phyloP scores from a whole-genome alignment of 2,797 vertebrate genomes.

The Coracias cyanogaster region DNA sequence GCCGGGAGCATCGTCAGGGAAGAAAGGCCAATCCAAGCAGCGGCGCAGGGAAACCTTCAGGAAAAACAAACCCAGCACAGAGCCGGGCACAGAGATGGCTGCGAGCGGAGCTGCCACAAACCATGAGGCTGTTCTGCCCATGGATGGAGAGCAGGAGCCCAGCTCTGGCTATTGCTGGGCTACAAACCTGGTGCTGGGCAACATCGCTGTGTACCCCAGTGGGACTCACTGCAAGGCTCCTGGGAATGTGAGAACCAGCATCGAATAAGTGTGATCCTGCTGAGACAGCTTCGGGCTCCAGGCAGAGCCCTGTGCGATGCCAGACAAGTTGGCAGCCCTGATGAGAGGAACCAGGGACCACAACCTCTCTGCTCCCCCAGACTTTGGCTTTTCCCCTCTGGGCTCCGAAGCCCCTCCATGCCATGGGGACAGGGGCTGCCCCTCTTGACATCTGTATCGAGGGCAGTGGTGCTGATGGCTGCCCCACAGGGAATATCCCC shows the following conservation, averaged over 20 bases:
- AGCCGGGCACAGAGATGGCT: background rate
- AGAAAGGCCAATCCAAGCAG: background rate
- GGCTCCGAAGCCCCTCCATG: background rate
- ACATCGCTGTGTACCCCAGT: accelerated
- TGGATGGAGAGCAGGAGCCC: background rate
- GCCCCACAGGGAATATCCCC: background rate
- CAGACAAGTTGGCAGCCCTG: background rate
- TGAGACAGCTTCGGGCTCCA: background rate
- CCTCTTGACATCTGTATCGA: background rate
- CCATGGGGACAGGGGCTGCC: background rate
- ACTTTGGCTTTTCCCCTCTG: background rate
- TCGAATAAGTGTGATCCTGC: background rate
- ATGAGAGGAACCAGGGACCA: accelerated
- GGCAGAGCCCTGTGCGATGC: background rate
- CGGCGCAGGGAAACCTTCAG: background rate
- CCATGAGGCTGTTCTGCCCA: background rate
- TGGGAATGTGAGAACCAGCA: background rate
- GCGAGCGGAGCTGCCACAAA: background rate
- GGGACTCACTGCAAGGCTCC: background rate
- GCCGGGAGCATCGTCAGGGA: background rate
- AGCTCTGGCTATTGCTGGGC: background rate
- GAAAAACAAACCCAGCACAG: background rate
- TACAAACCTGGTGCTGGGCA: accelerated
- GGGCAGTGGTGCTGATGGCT: slow-evolving; percentile 15
- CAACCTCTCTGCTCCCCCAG: background rate